Base-by-base conservation (phyloP, 2,113 vertebrate species). In the Coptodon bakossiorum region DNA sequence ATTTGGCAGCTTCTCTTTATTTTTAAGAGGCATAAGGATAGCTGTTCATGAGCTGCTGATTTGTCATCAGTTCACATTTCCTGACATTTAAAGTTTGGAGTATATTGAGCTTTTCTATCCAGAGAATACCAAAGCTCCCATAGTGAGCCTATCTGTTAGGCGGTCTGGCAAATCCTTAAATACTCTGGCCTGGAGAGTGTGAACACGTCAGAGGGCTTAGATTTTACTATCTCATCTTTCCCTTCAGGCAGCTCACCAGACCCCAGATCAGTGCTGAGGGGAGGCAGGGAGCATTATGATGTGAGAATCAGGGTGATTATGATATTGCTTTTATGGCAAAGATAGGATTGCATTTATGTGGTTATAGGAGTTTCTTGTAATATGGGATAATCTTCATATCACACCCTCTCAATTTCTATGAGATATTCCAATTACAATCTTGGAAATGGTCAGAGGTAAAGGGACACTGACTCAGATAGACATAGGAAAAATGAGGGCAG, bases 131-230 rank as follows among this genome's bases (percentile, higher is more conserved):
- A 79, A 83, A 81, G 56, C 52, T 22, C 6, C 5, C 56, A 24
- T n/a, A 14, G 34, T 8, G 52, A 86, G 45, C 50, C 38, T 86
- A 40, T 86, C 53, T 80, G 5, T 52, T 31, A 52, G 73, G 45
- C 80, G 43, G 22, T 22, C 80, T 57, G 63, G 40, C 61, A 63
- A 29, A 84, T 59, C 80, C 88, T 92, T 89, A 89, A 88, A 84
- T 84, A 40, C 52, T 34, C 83, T 85, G 79, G 73, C 84, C 52
- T 68, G 59, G 68, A 85, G 54, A 83, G 85, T 93, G 91, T 66
- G 88, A 93, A 93, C 89, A 90, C 68, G 48, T 89, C 86, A 83
- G 85, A 66, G 63, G 78, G 80, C 68, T 91, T 87, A 93, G 82
- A 79, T 84, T 91, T 85, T 80, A 81, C 53, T 89, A 83, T 82